Base-by-base conservation (phyloP, 2,888 invertebrate species). In the Pomacea canaliculata region DNA sequence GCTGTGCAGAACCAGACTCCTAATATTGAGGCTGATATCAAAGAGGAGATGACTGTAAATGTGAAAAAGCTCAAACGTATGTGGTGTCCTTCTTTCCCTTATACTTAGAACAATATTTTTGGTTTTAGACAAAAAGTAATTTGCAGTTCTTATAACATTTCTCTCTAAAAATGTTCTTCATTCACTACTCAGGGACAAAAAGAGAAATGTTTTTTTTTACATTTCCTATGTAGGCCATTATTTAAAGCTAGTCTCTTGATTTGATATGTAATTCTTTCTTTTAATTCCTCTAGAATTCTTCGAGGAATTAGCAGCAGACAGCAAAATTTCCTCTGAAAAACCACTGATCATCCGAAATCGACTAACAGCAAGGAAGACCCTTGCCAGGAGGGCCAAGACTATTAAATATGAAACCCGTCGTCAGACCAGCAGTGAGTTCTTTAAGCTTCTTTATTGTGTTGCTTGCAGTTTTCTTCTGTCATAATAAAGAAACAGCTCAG, bases 281-380 rank as follows among this genome's bases (percentile, higher is more conserved):
- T 37, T 37, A 37, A 13, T 56, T 56, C 37, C 81, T 88, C 65
- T 85, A 91, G 92, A 86, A 76, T 92, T 91, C 85, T 92, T 92
- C 87, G 92, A 92, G 78, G 89, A 90, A 73, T 85, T 91, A n/a
- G 91, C 91, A 7, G 87, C 90, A 81, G 92, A 92, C 75, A 90
- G 91, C 0, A 86, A 89, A 72, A 81, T 91, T 56, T 91, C 92
- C 76, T 90, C 91, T 48, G 90, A 91, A 79, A 90, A 90, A 78
- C 89, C 91, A 23, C 83, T 89, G 12, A 88, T 91, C 75, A 89
- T 91, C 80, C 89, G 89, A 80, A 90, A 90, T 81, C 86, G 90
- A 8, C 83, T 91, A 51, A 86, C 88, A 79, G 90, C 90, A 19
- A 83, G 90, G n/a, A 90, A 90, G 81, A 87, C 88, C 0, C 84